Evolutionary conservation across 2,797 vertebrate species (phyloP), one percentile per base, ranked within the genome.

Genomic region (Perodicticus potto): DNA sequence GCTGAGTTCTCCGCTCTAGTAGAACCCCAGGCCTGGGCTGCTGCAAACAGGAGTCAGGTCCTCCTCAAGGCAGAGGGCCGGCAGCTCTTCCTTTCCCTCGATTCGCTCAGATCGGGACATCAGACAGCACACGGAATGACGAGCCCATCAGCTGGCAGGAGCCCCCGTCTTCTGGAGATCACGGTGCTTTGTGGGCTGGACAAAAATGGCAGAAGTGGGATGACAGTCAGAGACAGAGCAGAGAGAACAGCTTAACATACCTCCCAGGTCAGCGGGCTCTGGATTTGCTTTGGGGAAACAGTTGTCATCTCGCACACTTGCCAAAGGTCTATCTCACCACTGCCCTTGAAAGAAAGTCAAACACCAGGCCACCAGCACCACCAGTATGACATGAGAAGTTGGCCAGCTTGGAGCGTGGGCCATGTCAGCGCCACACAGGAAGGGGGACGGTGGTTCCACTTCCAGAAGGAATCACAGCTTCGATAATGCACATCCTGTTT

Each of bases 261-360:
- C 0, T 32, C n/a, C n/a, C n/a, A 14, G 2, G 13, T 34, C n/a
- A 16, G 34, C 20, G 0, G 57, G 43, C 0, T 0, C 2, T 4
- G 13, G 16, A 2, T 19, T n/a, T 23, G 34, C 90, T 25, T 13
- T 10, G 34, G 49, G 49, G 4, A 29, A 32, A 13, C 0, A 7
- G 12, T 6, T 37, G 43, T 13, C 12, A 19, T 16, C 57, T 2
- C 59, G 3, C 16, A 57, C 20, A 1, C 32, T n/a, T 2, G 5
- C 73, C 13, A 8, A 29, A 19, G 14, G 27, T 5, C 6, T 1
- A 2, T 12, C 14, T n/a, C 7, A 11, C 5, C 61, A 5, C 49
- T 4, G 40, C 27, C 53, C 70, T 77, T 37, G 14, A 4, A 32
- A 37, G 59, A 57, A 32, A 23, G 59, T 27, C 17, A 7, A 22